Evolutionary conservation across 2,113 vertebrate genomes (phyloP).

Genomic region (Coryphaenoides rupestris): DNA sequence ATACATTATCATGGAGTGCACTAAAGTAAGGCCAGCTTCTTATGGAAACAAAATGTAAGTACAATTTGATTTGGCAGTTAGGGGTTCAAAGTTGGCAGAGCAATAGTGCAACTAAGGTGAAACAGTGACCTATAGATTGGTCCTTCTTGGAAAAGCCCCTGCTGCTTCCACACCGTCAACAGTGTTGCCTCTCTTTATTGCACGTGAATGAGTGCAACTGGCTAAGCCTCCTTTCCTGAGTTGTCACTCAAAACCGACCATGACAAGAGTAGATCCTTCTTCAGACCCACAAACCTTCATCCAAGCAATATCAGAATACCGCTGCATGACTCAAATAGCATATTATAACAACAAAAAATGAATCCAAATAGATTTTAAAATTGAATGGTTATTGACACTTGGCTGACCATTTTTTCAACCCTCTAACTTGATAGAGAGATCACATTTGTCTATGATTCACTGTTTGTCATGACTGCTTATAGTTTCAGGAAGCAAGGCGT

Average conservation of each 20-base stretch:
- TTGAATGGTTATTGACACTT: too few relatives aligned
- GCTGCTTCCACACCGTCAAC: slow-evolving; percentile 23
- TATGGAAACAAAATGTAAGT: too few relatives aligned
- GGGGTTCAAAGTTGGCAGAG: slow-evolving; percentile 10
- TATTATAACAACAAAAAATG: slow-evolving; percentile 1
- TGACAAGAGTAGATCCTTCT: slow-evolving; percentile 24
- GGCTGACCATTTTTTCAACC: too few relatives aligned
- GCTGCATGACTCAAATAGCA: not conserved
- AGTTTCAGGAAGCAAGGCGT: slow-evolving; percentile 20
- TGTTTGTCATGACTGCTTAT: slow-evolving; percentile 10
- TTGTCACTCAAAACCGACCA: slow-evolving; percentile 29
- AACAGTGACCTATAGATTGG: slow-evolving; percentile 36
- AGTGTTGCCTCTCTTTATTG: slow-evolving; percentile 33
- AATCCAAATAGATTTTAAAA: not conserved
- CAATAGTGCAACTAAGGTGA: slow-evolving; percentile 21
- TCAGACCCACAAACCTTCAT: not conserved
- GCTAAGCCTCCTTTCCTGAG: slow-evolving; percentile 22
- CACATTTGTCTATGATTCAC: slow-evolving; percentile 33
- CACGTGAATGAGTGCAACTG: slow-evolving; percentile 43
- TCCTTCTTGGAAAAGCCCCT: slow-evolving; percentile 31
- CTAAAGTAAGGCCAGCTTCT: too few relatives aligned
- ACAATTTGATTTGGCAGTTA: slow-evolving; percentile 15
- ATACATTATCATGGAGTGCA: too few relatives aligned
- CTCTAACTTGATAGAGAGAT: too few relatives aligned
- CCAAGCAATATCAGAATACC: not conserved